Percentiles rank a stretch among this genome's conserved stretches.
These are phyloP conservation scores for Ligdia adustata DNA, from an alignment of 2,888 invertebrate species.

Conservation along the genomic window DNA sequence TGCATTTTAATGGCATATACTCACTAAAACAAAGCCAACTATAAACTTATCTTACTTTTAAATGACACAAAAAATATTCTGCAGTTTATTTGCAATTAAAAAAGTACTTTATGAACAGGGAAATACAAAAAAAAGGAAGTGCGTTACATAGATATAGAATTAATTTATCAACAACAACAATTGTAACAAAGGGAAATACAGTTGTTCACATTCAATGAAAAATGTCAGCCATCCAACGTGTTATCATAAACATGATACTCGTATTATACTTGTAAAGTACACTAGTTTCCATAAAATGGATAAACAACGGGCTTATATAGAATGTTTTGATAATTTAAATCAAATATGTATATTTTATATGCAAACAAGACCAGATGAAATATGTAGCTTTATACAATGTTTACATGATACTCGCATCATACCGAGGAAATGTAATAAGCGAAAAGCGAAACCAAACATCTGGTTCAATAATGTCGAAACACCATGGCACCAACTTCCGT, in stretches of 20 bases:
- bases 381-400: conserved; percentile 1
- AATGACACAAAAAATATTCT: background rate
- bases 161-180: conserved; percentile 11
- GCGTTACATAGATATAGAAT: conserved; percentile 7
- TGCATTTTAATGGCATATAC: too few species aligned
- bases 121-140: conserved; percentile 7
- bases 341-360: too few species aligned
- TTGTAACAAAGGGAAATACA: conserved; percentile 1
- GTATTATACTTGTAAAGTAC: too few species aligned
- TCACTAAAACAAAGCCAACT: too few species aligned
- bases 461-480: conserved; percentile 20
- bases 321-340: too few species aligned
- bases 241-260: too few species aligned
- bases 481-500: conserved; percentile 17
- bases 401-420: conserved; percentile 6
- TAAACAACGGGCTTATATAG: too few species aligned
- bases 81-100: background rate
- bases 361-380: background rate
- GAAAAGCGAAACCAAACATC: conserved; percentile 24
- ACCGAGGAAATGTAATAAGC: conserved; percentile 18
- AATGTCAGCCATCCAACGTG: background rate
- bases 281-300: background rate
- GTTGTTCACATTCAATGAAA: background rate
- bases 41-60: too few species aligned
- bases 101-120: conserved; percentile 2